phyloP scores from a whole-genome alignment of 2,888 invertebrate genomes.

The Melitaea athalia region DNA sequence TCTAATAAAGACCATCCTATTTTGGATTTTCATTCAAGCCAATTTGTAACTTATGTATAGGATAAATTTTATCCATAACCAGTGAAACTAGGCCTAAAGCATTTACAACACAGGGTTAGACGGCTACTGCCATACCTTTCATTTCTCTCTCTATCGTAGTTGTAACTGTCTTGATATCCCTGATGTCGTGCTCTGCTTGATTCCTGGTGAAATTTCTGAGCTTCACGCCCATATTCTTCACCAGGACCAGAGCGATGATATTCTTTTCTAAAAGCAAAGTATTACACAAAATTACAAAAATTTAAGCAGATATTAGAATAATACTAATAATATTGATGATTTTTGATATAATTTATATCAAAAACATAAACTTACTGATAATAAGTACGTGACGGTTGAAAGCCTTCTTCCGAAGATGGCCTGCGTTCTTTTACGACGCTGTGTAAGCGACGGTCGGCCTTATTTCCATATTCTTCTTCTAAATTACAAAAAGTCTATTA shows the following conservation, averaged over 20 bases:
- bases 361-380: conserved; percentile 64
- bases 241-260: conserved; percentile 59
- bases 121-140: conserved; percentile 52
- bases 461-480: conserved; percentile 51
- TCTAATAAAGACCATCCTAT: too few relatives aligned
- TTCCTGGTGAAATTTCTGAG: conserved; percentile 72
- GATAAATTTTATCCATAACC: too few relatives aligned
- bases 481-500: conserved; percentile 23
- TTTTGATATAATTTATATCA: too few relatives aligned
- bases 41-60: too few relatives aligned
- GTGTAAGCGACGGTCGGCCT: conserved; percentile 60
- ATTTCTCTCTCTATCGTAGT: conserved; percentile 58
- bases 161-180: conserved; percentile 58
- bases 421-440: conserved; percentile 74
- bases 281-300: neutral
- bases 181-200: conserved; percentile 70
- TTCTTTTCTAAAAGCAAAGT: conserved; percentile 56
- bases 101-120: too few relatives aligned
- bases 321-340: too few relatives aligned
- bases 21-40: too few relatives aligned
- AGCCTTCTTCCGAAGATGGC: conserved; percentile 61
- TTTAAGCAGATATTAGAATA: too few relatives aligned
- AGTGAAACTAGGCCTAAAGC: too few relatives aligned
- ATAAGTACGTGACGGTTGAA: conserved; percentile 67
- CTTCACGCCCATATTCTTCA: conserved; percentile 64